phyloP scores from a whole-genome alignment of 2,113 vertebrate species.

The Ancistrus triradiatus region DNA sequence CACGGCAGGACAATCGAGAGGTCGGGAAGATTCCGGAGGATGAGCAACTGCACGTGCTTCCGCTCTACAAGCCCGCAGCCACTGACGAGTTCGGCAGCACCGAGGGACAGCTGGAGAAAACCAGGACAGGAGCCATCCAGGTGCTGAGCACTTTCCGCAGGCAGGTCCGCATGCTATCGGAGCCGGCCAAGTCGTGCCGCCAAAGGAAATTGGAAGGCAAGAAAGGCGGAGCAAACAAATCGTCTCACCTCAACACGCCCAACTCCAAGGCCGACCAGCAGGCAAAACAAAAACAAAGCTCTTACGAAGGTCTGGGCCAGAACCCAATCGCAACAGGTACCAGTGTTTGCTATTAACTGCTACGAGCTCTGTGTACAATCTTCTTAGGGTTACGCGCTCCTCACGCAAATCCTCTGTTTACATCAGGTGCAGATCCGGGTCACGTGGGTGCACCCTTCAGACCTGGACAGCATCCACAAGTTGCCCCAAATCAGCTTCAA shows the following conservation, averaged over 20 bases:
- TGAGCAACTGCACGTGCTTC: slow-evolving; percentile 94
- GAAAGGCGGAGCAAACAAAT: slow-evolving; percentile 83
- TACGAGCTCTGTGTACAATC: background rate
- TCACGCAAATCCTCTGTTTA: background rate
- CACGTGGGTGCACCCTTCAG: slow-evolving; percentile 50
- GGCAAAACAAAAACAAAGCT: slow-evolving; percentile 73
- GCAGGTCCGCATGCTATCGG: slow-evolving; percentile 88
- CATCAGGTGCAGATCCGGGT: slow-evolving; percentile 42
- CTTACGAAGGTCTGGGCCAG: slow-evolving; percentile 61
- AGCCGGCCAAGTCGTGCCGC: slow-evolving; percentile 88
- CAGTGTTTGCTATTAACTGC: slow-evolving; percentile 13
- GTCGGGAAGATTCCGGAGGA: slow-evolving; percentile 86
- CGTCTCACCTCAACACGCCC: slow-evolving; percentile 74
- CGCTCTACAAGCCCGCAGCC: slow-evolving; percentile 84
- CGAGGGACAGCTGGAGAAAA: slow-evolving; percentile 89
- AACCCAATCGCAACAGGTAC: slow-evolving; percentile 60
- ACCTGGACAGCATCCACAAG: slow-evolving; percentile 57
- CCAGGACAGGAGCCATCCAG: slow-evolving; percentile 85
- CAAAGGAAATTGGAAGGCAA: slow-evolving; percentile 91
- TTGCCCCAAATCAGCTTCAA: slow-evolving; percentile 56
- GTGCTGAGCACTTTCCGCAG: slow-evolving; percentile 86
- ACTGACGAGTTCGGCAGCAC: slow-evolving; percentile 91
- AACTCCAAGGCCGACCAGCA: slow-evolving; percentile 76
- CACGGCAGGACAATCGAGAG: slow-evolving; percentile 89
- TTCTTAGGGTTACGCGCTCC: background rate